Evolutionary conservation across 2,797 vertebrate species (phyloP), one percentile per base, ranked within the genome.

Genomic region (Rhabdomys pumilio): DNA sequence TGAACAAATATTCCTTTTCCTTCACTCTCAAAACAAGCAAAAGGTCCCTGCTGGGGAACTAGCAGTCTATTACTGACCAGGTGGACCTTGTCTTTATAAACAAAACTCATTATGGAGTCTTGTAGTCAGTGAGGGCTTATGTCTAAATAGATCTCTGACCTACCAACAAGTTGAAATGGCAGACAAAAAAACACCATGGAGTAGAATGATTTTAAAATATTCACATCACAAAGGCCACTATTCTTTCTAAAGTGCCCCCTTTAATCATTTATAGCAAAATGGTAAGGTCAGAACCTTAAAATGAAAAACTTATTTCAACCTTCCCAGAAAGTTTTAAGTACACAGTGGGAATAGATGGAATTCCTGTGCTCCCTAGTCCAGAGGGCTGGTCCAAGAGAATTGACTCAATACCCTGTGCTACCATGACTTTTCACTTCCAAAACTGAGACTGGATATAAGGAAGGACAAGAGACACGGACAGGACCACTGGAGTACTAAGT

Each of bases 1-100:
- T 93, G 93, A 97, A 75, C 84, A 97, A 97, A 97, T 83, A 97
- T 47, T 82, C 44, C 57, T 72, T 93, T 89, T 47, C 61, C 34
- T 50, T 75, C 91, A 59, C 87, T 95, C 75, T 96, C 82, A 96
- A 77, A 97, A 83, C 65, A 97, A 93, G 72, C 61, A 53, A 97
- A 97, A 95, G 55, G 4, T 79, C 53, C 72, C 63, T 85, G 44
- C 79, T 59, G 82, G 76, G 63, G 63, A 91, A 91, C 79, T 79
- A 90, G 86, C 38, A 57, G 22, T 93, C 89, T 69, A 77, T 79
- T 94, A 86, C 47, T 93, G 84, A 81, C 61, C 65, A 89, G 76
- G 69, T 93, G 44, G 65, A 95, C 80, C 34, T 91, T 90, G 89
- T 94, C 81, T 63, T 96, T 90, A 84, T 63, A 91, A 96, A 91